Evolutionary conservation across 2,888 invertebrate genomes (phyloP).

Genomic region (Lysandra coridon): DNA sequence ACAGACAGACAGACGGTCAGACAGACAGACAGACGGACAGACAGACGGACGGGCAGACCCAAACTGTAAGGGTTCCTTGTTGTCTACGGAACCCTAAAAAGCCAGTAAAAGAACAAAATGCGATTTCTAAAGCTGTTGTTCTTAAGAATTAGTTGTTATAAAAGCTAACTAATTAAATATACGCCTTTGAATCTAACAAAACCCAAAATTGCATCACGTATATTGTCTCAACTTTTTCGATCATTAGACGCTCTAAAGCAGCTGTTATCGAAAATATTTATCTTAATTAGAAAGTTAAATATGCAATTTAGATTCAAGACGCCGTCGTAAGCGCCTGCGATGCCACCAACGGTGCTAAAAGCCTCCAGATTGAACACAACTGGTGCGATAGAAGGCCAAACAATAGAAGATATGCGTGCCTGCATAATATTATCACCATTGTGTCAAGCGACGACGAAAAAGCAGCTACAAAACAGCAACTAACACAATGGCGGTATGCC

Average conservation of each 20-base stretch:
- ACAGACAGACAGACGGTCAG: no score
- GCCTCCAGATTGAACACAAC: slow-evolving; percentile 58
- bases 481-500: slow-evolving; percentile 21
- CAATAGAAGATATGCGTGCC: slow-evolving; percentile 65
- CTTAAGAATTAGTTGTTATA: neutral
- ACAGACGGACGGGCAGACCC: no score
- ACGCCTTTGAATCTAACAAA: neutral
- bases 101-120: no score
- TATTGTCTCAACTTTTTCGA: slow-evolving; percentile 46
- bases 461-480: neutral
- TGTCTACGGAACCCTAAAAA: no score
- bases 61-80: no score
- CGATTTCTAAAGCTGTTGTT: no score
- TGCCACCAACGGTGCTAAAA: slow-evolving; percentile 74
- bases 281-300: slow-evolving; percentile 75
- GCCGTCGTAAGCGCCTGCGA: slow-evolving; percentile 64
- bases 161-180: neutral
- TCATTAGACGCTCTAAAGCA: slow-evolving; percentile 40
- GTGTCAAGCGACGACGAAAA: slow-evolving; percentile 42
- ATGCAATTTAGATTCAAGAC: slow-evolving; percentile 69
- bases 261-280: slow-evolving; percentile 71
- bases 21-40: no score
- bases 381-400: slow-evolving; percentile 67
- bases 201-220: slow-evolving; percentile 5
- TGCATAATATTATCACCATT: slow-evolving; percentile 55